Base-by-base conservation (phyloP, 2,888 invertebrate genomes). In the Oeneis ivallda region DNA sequence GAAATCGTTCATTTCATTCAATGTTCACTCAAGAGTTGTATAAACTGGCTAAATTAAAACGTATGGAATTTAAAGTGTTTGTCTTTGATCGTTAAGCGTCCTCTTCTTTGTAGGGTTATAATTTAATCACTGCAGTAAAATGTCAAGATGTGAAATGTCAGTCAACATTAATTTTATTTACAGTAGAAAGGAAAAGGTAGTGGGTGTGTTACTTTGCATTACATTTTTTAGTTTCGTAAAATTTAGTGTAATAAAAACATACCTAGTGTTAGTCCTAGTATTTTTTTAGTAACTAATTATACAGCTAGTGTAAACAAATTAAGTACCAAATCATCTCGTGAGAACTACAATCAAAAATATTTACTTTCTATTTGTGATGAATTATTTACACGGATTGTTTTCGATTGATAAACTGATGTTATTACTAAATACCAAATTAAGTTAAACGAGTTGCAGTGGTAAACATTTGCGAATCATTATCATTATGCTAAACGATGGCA, bases 191-290 rank as follows among this genome's bases (percentile, higher is more conserved):
- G 86, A 83, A 81, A 80, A 81, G 83, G 84, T 65, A 83, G 79
- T 85, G 89, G 89, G 88, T 87, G 91, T 89, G 89, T 85, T 82
- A 82, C 83, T 85, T 86, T 83, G 77, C 82, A 70, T 68, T 68
- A 63, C 65, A 77, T 79, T 82, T 71, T n/a, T 74, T 76, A 74
- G 70, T 74, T 73, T 50, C 66, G 69, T 64, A 69, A 70, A 74
- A 77, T 77, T 77, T 76, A 73, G 76, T 77, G 74, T 73, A 73
- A 73, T 75, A 72, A 74, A 73, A 68, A 66, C 61, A 60, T 71
- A 70, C 61, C 58, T 71, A 70, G 66, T 70, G 64, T 65, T 74
- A 71, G 49, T 49, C 9, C 11, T 60, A 66, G 52, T 64, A 56
- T 68, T 66, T 65, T 49, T 69, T 64, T 58, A 58, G 13, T 63